Conservation (phyloP, 2,888 invertebrate species). For the Chrysotoxum bicinctum region DNA sequence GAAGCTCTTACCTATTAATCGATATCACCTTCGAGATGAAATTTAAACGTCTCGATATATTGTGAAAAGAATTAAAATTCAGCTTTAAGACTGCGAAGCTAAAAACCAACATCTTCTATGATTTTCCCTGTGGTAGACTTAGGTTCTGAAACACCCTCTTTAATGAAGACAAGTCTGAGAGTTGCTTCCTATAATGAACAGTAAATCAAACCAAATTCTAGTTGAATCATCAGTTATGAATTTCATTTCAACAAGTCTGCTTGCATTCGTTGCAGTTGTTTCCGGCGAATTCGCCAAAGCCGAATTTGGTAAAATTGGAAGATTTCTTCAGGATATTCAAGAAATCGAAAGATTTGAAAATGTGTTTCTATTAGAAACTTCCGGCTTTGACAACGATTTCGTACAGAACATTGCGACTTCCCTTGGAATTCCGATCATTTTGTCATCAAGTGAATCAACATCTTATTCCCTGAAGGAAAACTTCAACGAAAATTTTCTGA, state of each 20-base stretch:
- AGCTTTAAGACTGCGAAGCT: no score
- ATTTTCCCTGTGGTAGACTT: no score
- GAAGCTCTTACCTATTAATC: no score
- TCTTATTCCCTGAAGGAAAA: neutral
- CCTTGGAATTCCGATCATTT: neutral
- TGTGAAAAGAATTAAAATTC: no score
- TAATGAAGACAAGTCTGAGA: no score
- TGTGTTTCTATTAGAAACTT: neutral
- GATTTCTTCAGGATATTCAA: neutral
- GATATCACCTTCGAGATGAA: no score
- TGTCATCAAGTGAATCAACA: neutral
- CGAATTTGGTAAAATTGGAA: no score
- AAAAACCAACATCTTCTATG: no score
- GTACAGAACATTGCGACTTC: neutral
- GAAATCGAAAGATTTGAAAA: neutral
- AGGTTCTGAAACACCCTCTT: no score
- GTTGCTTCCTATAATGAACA: no score
- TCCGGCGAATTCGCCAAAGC: neutral
- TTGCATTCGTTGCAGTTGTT: neutral
- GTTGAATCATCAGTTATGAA: neutral
- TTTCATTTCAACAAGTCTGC: neutral
- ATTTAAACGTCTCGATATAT: no score
- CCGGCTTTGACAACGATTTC: neutral
- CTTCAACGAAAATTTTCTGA: neutral
- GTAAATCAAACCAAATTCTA: no score